Evolutionary conservation across 2,888 invertebrate genomes (phyloP).

Genomic region (Coremacera marginata): DNA sequence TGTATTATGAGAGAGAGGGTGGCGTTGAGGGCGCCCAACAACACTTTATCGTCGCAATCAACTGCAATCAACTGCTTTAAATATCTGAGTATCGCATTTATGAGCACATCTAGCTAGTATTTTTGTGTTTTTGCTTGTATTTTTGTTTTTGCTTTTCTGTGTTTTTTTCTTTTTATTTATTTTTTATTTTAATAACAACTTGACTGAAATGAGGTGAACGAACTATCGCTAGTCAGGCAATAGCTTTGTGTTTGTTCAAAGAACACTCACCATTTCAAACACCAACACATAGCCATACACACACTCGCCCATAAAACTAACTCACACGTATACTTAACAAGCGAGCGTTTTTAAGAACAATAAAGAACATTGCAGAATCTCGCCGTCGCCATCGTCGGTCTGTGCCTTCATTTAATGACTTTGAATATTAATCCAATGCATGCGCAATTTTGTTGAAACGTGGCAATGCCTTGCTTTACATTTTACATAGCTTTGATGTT

Average conservation of each 20-base stretch:
- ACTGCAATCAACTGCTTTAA: constrained; percentile 8
- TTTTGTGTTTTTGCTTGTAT: not conserved
- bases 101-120: not conserved
- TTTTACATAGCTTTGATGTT: too few relatives aligned
- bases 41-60: not conserved
- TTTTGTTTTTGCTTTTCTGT: not conserved
- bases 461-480: too few relatives aligned
- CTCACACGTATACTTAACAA: not conserved
- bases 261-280: not conserved
- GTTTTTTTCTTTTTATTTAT: not conserved
- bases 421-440: too few relatives aligned
- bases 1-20: not conserved
- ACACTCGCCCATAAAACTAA: not conserved
- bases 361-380: not conserved
- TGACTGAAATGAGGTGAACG: constrained; percentile 42
- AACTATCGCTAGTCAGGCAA: constrained; percentile 15
- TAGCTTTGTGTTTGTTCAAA: not conserved
- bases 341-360: not conserved
- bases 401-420: too few relatives aligned
- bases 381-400: too few relatives aligned
- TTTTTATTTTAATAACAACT: constrained; percentile 26
- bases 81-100: not conserved
- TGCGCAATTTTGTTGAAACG: too few relatives aligned
- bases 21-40: not conserved
- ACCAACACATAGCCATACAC: not conserved